A percentile compares a stretch with the other conserved stretches of the same genome.
These are phyloP conservation scores for Drosophila quadrilineata DNA, from an alignment of 1,140 invertebrate genomes.

Conservation along the genomic window DNA sequence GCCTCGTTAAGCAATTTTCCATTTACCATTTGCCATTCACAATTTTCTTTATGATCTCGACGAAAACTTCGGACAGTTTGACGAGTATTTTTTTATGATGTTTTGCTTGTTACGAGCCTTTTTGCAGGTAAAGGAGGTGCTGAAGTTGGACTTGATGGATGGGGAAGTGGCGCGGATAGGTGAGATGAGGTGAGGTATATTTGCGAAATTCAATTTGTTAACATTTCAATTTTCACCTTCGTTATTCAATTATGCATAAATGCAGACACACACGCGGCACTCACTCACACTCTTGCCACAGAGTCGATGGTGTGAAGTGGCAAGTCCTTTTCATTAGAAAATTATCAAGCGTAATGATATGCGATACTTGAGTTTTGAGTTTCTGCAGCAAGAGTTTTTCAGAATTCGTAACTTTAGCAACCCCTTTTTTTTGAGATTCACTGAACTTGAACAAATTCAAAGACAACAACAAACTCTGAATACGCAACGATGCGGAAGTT, in stretches of 20 bases:
- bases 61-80: constrained; percentile 25
- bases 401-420: constrained; percentile 11
- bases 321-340: constrained; percentile 38
- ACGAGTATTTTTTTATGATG: too few relatives aligned
- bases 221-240: constrained; percentile 78
- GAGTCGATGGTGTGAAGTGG: not conserved
- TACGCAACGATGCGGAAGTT: constrained; percentile 48
- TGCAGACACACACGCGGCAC: constrained; percentile 26
- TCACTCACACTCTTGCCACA: constrained; percentile 17
- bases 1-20: constrained; percentile 71
- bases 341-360: constrained; percentile 37
- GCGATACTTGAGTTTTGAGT: constrained; percentile 15
- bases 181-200: too few relatives aligned
- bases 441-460: constrained; percentile 43
- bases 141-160: constrained; percentile 24
- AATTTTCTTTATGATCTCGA: constrained; percentile 21
- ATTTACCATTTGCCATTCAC: too few relatives aligned
- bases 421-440: constrained; percentile 9
- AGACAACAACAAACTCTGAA: constrained; percentile 29
- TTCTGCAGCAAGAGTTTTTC: too few relatives aligned
- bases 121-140: not conserved
- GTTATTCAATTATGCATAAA: constrained; percentile 72
- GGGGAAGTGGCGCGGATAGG: constrained; percentile 32
- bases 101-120: not conserved
- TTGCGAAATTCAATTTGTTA: constrained; percentile 78